Percentiles rank a stretch among this genome's conserved stretches.
Conservation (phyloP, 2,797 vertebrate species). For the Coregonus sp. region DNA sequence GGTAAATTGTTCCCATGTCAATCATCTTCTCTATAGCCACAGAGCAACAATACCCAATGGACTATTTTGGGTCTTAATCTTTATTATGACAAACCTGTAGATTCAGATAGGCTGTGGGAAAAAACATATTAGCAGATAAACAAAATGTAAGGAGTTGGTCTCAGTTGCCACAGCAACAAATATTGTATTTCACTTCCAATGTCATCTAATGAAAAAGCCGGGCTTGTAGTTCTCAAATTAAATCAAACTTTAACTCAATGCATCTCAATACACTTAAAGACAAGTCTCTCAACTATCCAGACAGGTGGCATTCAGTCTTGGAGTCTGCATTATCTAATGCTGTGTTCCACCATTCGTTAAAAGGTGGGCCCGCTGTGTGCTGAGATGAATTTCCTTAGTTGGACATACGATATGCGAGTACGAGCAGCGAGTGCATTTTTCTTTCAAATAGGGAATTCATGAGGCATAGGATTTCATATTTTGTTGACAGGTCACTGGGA, state of each 20-base stretch:
- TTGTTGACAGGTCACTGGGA: slow-evolving; percentile 58
- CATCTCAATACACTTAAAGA: not conserved
- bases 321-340: not conserved
- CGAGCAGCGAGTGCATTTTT: not conserved
- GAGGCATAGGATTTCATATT: slow-evolving; percentile 57
- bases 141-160: not conserved
- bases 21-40: not conserved
- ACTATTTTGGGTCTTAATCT: not conserved
- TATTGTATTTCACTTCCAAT: too few relatives aligned
- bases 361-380: not conserved
- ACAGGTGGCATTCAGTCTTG: not conserved
- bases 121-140: not conserved
- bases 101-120: not conserved
- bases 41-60: not conserved
- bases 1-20: not conserved
- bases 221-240: not conserved
- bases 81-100: not conserved
- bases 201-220: not conserved
- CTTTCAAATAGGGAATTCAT: slow-evolving; percentile 42
- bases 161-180: too few relatives aligned
- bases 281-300: not conserved
- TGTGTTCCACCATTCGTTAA: not conserved
- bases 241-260: not conserved
- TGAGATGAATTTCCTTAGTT: not conserved
- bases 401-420: not conserved